Base-by-base conservation (phyloP, 2,888 invertebrate species). In the Hirtodrosophila alboralis region DNA sequence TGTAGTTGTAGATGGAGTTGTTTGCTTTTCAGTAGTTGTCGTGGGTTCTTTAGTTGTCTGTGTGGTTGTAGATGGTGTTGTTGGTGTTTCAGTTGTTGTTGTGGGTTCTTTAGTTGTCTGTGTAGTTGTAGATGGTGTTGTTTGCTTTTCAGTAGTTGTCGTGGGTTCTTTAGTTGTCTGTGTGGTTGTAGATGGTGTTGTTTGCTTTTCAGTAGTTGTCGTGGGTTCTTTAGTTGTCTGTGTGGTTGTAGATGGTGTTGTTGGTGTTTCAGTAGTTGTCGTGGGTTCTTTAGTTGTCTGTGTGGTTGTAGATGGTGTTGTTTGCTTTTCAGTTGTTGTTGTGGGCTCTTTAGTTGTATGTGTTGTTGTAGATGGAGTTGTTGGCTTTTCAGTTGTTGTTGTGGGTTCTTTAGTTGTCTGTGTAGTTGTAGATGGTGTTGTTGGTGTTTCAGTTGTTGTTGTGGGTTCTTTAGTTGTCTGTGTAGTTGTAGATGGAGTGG, bases 401-500 rank as follows among this genome's bases (percentile, higher is more conserved):
- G 33, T 33, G 3, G 33, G 13, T n/a, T 2, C 10, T 14, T 14
- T n/a, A 4, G 47, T 47, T 6, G 47, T 10, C 4, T 10, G 5
- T 30, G 33, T 33, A 1, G 33, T 13, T 33, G 33, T 3, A 3
- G 14, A 2, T 33, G 3, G 3, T 10, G 30, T 30, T 4, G 4
- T 12, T 0, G 36, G 16, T 9, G 7, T 8, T 7, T 16, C 16
- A 4, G 33, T 44, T 8, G 23, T 16, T 1, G 27, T 3, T 18
- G 48, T 48, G 1, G 28, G 21, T n/a, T n/a, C n/a, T 7, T 16
- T 14, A 4, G 33, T 44, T 8, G 23, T 16, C 1, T 16, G 3
- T 18, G 48, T 48, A 1, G 28, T 21, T 21, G 49, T 9, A 13
- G 38, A 7, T 40, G 34, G 18, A 9, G 34, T 34, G 8, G 16